Conservation (phyloP, 1,140 invertebrate species). For the Heterodera schachtii region DNA sequence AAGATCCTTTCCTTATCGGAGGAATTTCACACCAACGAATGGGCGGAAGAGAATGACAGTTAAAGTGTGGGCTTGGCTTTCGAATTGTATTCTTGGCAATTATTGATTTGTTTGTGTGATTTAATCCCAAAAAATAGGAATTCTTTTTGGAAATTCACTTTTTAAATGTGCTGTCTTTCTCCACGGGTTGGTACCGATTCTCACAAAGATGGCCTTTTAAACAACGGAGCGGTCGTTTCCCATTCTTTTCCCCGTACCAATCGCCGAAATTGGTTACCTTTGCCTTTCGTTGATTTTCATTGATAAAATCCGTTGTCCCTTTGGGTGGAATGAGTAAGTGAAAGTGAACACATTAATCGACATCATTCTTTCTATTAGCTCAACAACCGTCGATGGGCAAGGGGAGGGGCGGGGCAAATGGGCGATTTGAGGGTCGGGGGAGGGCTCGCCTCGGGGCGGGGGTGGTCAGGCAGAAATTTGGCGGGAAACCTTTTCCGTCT, state of each 20-base stretch:
- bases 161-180: too few relatives aligned
- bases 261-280: not conserved
- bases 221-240: not conserved
- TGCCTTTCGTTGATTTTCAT: too few relatives aligned
- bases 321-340: not conserved
- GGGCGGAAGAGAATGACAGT: not conserved
- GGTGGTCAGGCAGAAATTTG: conserved; percentile 2
- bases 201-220: not conserved
- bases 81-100: not conserved
- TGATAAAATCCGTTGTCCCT: too few relatives aligned
- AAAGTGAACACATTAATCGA: not conserved
- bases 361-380: not conserved
- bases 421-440: not conserved
- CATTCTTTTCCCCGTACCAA: not conserved
- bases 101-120: not conserved
- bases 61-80: not conserved
- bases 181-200: not conserved
- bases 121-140: not conserved
- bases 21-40: conserved; percentile 29
- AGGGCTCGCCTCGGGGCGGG: too few relatives aligned
- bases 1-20: conserved; percentile 4
- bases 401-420: not conserved
- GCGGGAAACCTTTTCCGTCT: not conserved
- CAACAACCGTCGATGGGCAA: not conserved
- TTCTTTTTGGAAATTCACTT: too few relatives aligned